Base-by-base conservation (phyloP, 2,888 invertebrate genomes). In the Cerastoderma edule region DNA sequence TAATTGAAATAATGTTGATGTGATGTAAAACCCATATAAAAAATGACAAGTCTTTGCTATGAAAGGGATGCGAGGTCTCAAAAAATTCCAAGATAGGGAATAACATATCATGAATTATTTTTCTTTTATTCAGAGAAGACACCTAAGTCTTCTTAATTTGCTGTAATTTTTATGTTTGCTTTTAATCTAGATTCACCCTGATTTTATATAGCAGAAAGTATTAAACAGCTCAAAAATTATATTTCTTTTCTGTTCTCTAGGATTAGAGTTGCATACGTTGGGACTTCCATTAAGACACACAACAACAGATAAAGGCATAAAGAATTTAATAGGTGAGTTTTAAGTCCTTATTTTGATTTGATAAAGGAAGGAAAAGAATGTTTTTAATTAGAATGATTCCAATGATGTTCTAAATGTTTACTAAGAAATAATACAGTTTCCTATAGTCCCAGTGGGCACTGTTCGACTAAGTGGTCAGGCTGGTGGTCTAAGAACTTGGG, bases 241-340 rank as follows among this genome's bases (percentile, higher is more conserved):
- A 27, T 39, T 33, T 65, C 53, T 32, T 50, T 30, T 46, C n/a
- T 44, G n/a, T 66, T 6, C 76, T 70, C 30, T 77, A 90, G 91
- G 81, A 70, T 72, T 90, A 75, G 83, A 83, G 63, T 73, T 90
- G 67, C 86, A 85, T 67, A 72, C 80, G 35, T 69, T 91, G 8
- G 80, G 78, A 44, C 79, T 91, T 35, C 91, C 91, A n/a, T 89
- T 86, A 28, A 75, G 90, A 69, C 85, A 85, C 30, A 86, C 86
- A 5, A 89, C 89, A 30, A 88, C 89, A 57, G 85, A 83, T 74
- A 24, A 65, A 27, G 89, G 80, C 68, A 46, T 68, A 13, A n/a
- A 28, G 13, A 27, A 32, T 57, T 30, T 68, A 13, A 46, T 48
- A 32, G 39, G 68, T 68, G 32, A 46, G 48, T 35, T 30, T 39